Evolutionary conservation across 1,140 invertebrate genomes (phyloP).

Genomic region (Watersipora subatra): DNA sequence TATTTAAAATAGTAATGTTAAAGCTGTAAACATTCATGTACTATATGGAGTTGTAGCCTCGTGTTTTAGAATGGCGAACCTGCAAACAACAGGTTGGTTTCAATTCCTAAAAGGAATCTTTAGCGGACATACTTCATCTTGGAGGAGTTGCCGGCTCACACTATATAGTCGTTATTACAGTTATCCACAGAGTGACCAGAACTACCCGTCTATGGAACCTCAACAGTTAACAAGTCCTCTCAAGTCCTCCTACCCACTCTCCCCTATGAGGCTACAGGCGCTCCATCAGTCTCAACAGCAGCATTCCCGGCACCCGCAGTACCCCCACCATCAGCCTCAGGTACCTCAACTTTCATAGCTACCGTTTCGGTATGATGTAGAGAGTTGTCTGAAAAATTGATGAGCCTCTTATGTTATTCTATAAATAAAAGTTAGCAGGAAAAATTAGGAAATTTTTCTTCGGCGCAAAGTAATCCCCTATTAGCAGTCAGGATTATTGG

Average conservation of each 20-base stretch:
- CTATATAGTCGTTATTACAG: not conserved
- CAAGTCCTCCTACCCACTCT: constrained; percentile 63
- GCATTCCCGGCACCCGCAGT: constrained; percentile 49
- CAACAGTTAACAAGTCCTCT: constrained; percentile 36
- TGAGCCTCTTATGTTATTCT: no score
- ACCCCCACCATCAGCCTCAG: not conserved
- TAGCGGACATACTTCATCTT: not conserved
- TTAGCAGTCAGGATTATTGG: no score
- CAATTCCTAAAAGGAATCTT: not conserved
- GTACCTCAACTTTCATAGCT: not conserved
- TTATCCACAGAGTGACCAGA: not conserved
- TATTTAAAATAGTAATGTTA: no score
- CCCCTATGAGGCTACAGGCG: constrained; percentile 84
- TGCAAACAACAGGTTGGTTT: not conserved
- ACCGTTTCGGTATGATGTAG: no score
- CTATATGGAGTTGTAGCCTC: no score
- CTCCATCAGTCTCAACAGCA: constrained; percentile 69
- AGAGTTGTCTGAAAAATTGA: no score
- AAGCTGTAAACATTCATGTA: no score
- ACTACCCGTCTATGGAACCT: not conserved
- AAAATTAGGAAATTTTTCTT: no score
- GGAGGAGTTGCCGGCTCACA: no score
- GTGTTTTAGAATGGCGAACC: no score
- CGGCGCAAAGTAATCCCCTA: no score
- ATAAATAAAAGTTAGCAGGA: no score